phyloP scores from a whole-genome alignment of 2,888 invertebrate genomes.

The Phragmatobia fuliginosa region DNA sequence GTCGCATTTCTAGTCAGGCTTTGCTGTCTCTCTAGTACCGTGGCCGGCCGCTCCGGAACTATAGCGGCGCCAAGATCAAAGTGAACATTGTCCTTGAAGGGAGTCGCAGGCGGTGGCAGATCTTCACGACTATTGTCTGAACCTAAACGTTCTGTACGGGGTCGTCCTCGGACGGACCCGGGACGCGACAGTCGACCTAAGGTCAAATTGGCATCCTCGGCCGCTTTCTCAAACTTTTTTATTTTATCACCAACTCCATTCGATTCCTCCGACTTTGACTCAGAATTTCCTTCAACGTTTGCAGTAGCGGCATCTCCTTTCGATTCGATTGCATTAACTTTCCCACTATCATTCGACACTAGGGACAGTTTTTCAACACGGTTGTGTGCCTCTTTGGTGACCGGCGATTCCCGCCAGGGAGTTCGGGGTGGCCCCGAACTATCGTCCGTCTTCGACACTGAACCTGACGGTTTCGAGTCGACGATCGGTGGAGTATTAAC shows the following conservation, averaged over 20 bases:
- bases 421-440: conserved; percentile 31
- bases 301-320: not conserved
- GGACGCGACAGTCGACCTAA: conserved; percentile 69
- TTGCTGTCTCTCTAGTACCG: conserved; percentile 61
- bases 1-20: conserved; percentile 55
- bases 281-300: conserved; percentile 1
- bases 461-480: conserved; percentile 11
- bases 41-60: conserved; percentile 31
- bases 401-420: conserved; percentile 55
- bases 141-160: conserved; percentile 50
- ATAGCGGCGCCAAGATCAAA: conserved; percentile 58
- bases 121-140: conserved; percentile 65
- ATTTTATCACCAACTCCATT: conserved; percentile 84
- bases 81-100: conserved; percentile 71
- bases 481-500: conserved; percentile 30
- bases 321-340: conserved; percentile 16
- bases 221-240: conserved; percentile 81
- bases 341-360: conserved; percentile 28
- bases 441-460: conserved; percentile 48
- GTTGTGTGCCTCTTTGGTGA: conserved; percentile 54
- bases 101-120: conserved; percentile 72
- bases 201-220: conserved; percentile 71
- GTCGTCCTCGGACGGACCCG: conserved; percentile 69
- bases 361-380: conserved; percentile 44
- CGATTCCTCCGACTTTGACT: conserved; percentile 62